These are phyloP conservation scores for Biston betularia DNA, from an alignment of 2,888 invertebrate genomes.

Conservation along the genomic window DNA sequence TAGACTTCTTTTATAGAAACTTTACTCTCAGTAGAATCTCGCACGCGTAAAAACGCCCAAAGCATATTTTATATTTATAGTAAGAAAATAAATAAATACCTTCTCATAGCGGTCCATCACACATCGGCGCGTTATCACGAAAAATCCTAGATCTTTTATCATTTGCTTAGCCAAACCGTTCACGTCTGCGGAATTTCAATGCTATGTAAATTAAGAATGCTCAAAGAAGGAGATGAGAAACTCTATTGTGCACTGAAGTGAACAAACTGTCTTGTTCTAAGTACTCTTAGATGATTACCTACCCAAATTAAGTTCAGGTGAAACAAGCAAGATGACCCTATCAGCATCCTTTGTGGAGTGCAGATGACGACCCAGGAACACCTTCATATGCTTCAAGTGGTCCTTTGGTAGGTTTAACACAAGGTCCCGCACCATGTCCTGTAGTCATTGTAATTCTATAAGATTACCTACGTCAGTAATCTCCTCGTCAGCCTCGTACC, in stretches of 20 bases:
- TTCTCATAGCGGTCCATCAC: slow-evolving; percentile 77
- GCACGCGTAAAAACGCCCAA: neutral
- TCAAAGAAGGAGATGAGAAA: no score
- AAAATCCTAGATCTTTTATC: slow-evolving; percentile 72
- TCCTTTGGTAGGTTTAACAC: slow-evolving; percentile 87
- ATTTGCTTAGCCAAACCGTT: slow-evolving; percentile 63
- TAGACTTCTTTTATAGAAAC: neutral
- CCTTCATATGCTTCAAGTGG: slow-evolving; percentile 87
- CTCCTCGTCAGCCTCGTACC: neutral
- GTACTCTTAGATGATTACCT: slow-evolving; percentile 44
- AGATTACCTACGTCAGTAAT: neutral
- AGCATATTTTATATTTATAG: no score
- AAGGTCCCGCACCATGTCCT: slow-evolving; percentile 87
- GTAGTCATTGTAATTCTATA: neutral
- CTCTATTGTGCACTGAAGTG: no score
- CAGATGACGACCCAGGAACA: slow-evolving; percentile 80
- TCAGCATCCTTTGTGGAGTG: slow-evolving; percentile 80
- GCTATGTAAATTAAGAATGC: no score
- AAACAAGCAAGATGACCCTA: slow-evolving; percentile 85
- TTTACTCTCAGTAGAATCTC: neutral
- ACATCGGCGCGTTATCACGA: slow-evolving; percentile 73
- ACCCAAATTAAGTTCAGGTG: slow-evolving; percentile 72
- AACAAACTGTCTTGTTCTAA: no score
- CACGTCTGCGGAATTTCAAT: slow-evolving; percentile 57
- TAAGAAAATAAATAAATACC: slow-evolving; percentile 50